Percentiles rank a stretch among this genome's conserved stretches.
Conservation (phyloP, 2,797 vertebrate species). For the Helarctos malayanus region DNA sequence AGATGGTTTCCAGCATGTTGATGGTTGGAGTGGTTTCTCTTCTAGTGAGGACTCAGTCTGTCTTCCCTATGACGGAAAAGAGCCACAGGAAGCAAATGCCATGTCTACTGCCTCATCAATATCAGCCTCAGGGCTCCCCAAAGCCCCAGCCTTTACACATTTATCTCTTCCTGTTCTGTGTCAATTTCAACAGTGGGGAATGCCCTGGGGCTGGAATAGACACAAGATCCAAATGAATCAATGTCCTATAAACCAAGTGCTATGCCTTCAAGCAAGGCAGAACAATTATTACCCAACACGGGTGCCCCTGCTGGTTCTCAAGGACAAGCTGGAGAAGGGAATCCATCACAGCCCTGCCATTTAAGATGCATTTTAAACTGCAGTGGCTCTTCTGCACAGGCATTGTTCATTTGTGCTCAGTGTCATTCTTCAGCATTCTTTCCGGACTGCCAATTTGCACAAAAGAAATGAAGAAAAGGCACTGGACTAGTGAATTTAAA, state of each 20-base stretch:
- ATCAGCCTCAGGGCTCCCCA: constrained; percentile 47
- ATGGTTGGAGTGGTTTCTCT: background rate
- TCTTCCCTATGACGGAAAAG: background rate
- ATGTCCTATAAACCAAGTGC: constrained; percentile 71
- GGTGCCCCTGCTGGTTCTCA: constrained; percentile 64
- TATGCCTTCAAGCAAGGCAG: constrained; percentile 77
- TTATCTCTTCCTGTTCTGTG: constrained; percentile 64
- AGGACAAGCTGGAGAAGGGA: constrained; percentile 73
- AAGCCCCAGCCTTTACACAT: constrained; percentile 57
- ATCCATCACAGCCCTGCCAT: constrained; percentile 62
- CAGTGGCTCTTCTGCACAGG: background rate
- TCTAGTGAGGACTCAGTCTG: background rate
- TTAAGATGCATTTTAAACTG: constrained; percentile 42
- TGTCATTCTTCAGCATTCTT: constrained; percentile 12
- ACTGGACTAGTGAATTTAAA: background rate
- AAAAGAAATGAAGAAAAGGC: background rate
- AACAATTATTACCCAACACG: constrained; percentile 73
- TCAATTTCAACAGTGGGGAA: constrained; percentile 75
- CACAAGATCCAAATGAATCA: constrained; percentile 77
- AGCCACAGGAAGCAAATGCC: background rate
- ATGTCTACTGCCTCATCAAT: constrained; percentile 45
- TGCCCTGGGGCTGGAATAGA: constrained; percentile 71
- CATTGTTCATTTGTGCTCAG: background rate
- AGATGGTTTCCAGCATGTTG: background rate
- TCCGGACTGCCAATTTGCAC: background rate